Base-by-base conservation (phyloP, 2,113 vertebrate genomes). In the Menura novaehollandiae region DNA sequence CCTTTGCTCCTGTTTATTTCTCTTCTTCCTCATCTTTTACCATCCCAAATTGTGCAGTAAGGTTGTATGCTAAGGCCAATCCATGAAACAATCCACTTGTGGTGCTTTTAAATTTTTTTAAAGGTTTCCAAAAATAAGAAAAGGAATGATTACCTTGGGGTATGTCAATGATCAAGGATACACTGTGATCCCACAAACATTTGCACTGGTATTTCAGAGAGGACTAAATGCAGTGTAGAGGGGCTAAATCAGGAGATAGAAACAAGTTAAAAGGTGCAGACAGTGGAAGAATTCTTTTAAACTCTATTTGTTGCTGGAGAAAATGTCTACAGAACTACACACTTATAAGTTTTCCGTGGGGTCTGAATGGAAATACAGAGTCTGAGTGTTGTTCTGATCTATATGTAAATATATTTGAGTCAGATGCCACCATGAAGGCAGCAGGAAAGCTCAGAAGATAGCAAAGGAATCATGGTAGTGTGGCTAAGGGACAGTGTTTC, bases 211-310 rank as follows among this genome's bases (percentile, higher is more conserved):
- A 74, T 39, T 76, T 85, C 62, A 82, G 53, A 33, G 21, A 39
- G 24, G 30, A 68, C 20, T 73, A 59, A 71, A 43, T 59, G 55
- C 15, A 74, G 46, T 0, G 0, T 2, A 56, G 43, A 12, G 10
- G 9, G 46, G 47, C 37, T 90, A 52, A 93, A 88, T 22, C 2
- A 66, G 37, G 6, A 15, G 11, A 56, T 4, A 46, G n/a, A 77
- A 88, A 62, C 11, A 66, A 77, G 21, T 43, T 2, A 43, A 85
- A 90, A 56, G 9, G 6, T 43, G 21, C 37, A 83, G 46, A 41
- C 3, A 69, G 15, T 22, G 14, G 75, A 83, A 76, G 19, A 44
- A 64, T 44, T 6, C 26, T 88, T 74, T 82, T 17, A 87, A 91
- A 39, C 16, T 47, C 15, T 33, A 35, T 84, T 46, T 85, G 12